phyloP scores from a whole-genome alignment of 2,888 invertebrate genomes.

The Orthonevra nobilis region DNA sequence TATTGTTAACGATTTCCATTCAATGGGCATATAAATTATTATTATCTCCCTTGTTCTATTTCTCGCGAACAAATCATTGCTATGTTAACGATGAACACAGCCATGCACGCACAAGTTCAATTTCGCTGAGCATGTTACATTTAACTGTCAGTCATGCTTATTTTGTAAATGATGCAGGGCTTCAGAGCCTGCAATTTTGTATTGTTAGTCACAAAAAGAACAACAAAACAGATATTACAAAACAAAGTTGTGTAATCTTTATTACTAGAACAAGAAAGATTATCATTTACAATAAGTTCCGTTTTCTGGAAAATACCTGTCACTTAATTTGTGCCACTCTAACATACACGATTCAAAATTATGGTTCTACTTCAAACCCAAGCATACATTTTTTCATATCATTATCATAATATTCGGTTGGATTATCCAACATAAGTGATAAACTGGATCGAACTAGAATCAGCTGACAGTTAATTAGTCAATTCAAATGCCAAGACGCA shows the following conservation, averaged over 20 bases:
- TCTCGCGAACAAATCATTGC: slow-evolving; percentile 10
- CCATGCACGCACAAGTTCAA: slow-evolving; percentile 29
- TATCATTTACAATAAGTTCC: too few relatives aligned
- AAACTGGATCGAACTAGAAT: slow-evolving; percentile 30
- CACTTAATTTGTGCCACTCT: too few relatives aligned
- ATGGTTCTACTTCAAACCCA: too few relatives aligned
- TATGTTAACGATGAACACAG: slow-evolving; percentile 3
- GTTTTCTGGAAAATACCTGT: slow-evolving; percentile 17
- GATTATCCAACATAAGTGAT: background rate
- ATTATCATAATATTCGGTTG: slow-evolving; percentile 4
- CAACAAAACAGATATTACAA: slow-evolving; percentile 4
- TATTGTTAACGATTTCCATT: slow-evolving; percentile 9
- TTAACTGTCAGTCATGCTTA: slow-evolving; percentile 21
- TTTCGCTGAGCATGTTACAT: slow-evolving; percentile 5
- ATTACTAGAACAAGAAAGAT: too few relatives aligned
- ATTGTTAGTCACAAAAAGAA: slow-evolving; percentile 1
- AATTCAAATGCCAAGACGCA: background rate
- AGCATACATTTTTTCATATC: too few relatives aligned
- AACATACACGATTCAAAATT: too few relatives aligned
- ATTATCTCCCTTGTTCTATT: slow-evolving; percentile 19
- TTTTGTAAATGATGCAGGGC: slow-evolving; percentile 47
- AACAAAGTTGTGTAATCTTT: slow-evolving; percentile 45
- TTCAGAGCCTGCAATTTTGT: slow-evolving; percentile 11
- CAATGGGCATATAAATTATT: slow-evolving; percentile 1
- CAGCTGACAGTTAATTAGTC: slow-evolving; percentile 1